A percentile compares a stretch with the other conserved stretches of the same genome.
Conservation (phyloP, 2,113 vertebrate genomes). For the Epinephelus cyanopodus region DNA sequence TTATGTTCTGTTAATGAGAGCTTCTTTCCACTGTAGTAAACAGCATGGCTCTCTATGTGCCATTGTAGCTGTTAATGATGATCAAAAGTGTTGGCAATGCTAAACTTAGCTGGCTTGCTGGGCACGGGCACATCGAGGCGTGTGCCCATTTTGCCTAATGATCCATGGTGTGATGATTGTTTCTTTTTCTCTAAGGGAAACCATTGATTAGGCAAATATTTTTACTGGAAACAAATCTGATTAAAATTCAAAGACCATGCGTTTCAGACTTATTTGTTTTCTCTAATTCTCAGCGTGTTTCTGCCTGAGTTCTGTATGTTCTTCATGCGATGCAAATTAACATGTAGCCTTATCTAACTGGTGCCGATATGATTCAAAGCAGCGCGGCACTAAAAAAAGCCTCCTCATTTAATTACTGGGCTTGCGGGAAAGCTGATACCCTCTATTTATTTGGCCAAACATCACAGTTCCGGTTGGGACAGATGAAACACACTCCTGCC, state of each 20-base stretch:
- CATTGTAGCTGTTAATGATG: conserved; percentile 35
- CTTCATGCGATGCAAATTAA: conserved; percentile 55
- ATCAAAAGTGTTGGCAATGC: conserved; percentile 41
- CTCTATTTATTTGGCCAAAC: conserved; percentile 79
- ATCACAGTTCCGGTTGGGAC: conserved; percentile 63
- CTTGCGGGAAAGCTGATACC: conserved; percentile 73
- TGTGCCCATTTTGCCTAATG: conserved; percentile 63
- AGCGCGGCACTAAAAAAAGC: conserved; percentile 52
- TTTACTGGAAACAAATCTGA: conserved; percentile 69
- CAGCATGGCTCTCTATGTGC: conserved; percentile 18
- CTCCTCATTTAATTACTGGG: conserved; percentile 78
- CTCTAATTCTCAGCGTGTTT: not conserved
- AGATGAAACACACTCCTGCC: conserved; percentile 67
- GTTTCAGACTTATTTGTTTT: conserved; percentile 27
- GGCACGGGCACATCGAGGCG: conserved; percentile 36
- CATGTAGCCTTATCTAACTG: conserved; percentile 58
- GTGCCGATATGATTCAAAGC: conserved; percentile 66
- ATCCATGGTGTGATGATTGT: conserved; percentile 69
- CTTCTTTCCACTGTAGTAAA: conserved; percentile 46
- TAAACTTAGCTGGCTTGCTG: conserved; percentile 27
- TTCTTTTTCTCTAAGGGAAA: conserved; percentile 60
- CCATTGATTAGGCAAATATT: conserved; percentile 74
- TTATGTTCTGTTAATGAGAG: conserved; percentile 55
- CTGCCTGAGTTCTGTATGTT: conserved; percentile 31
- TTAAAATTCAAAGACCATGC: conserved; percentile 51